These are phyloP conservation scores for Heterodera schachtii DNA, from an alignment of 1,140 invertebrate species.

Conservation along the genomic window DNA sequence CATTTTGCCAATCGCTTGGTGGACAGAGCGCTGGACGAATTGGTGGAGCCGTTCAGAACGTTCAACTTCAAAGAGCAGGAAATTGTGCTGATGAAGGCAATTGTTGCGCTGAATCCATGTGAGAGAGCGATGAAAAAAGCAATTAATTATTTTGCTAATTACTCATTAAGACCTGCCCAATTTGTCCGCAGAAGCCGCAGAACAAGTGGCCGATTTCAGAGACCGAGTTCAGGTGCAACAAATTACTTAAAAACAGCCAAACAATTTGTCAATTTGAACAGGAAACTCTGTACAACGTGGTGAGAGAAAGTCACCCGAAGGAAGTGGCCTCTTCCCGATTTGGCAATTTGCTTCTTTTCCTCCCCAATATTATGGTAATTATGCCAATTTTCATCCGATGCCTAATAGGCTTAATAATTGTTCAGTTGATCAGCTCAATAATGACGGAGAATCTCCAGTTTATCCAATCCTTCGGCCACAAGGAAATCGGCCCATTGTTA, in stretches of 20 bases:
- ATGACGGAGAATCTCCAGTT: constrained; percentile 64
- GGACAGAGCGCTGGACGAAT: constrained; percentile 60
- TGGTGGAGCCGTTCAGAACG: constrained; percentile 58
- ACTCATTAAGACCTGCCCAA: constrained; percentile 50
- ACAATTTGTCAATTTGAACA: neutral
- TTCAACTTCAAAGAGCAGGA: constrained; percentile 66
- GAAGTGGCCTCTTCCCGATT: constrained; percentile 64
- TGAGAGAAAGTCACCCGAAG: constrained; percentile 65
- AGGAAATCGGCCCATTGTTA: constrained; percentile 59
- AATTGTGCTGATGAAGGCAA: constrained; percentile 62
- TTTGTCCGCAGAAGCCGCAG: constrained; percentile 55
- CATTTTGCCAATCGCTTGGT: constrained; percentile 63
- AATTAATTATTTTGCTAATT: constrained; percentile 13
- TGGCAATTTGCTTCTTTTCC: constrained; percentile 60
- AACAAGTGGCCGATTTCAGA: constrained; percentile 61
- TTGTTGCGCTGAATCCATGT: constrained; percentile 62
- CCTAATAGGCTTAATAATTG: no score
- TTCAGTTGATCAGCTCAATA: constrained; percentile 57
- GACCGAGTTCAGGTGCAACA: constrained; percentile 53
- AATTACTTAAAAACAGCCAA: neutral
- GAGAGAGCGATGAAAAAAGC: constrained; percentile 19
- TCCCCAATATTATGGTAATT: constrained; percentile 61
- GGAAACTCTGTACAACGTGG: constrained; percentile 65
- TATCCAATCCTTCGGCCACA: constrained; percentile 59
- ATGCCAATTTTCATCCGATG: no score